Percentiles rank a stretch among this genome's conserved stretches.
phyloP scores from a whole-genome alignment of 2,797 vertebrate species.

The Poeciliopsis paucimaculata region DNA sequence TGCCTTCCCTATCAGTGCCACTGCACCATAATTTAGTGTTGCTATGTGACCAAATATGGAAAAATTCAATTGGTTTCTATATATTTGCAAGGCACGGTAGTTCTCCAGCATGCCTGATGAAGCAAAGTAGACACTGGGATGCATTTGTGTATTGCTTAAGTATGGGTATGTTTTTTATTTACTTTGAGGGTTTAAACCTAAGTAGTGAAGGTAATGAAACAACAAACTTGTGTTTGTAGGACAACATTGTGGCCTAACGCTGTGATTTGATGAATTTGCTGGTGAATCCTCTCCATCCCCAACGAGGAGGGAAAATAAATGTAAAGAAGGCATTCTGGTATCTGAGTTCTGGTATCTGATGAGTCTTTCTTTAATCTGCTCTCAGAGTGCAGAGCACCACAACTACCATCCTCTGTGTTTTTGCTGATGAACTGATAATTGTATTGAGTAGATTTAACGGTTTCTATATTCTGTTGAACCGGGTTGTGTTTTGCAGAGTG shows the following conservation, averaged over 20 bases:
- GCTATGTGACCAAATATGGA: background rate
- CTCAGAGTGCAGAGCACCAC: background rate
- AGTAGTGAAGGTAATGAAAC: background rate
- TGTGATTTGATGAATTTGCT: background rate
- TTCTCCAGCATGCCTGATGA: background rate
- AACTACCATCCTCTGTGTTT: constrained; percentile 31
- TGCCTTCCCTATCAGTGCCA: background rate
- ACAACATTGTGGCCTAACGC: background rate
- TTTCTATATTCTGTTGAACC: constrained; percentile 11
- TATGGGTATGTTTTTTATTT: background rate
- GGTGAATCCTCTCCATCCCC: constrained; percentile 10
- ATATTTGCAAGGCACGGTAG: background rate
- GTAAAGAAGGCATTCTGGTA: constrained; percentile 7
- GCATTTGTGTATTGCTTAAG: background rate
- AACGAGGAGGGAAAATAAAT: constrained; percentile 11
- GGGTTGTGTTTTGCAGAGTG: background rate
- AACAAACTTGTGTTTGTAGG: background rate
- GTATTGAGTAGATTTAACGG: background rate
- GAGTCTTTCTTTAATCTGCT: constrained; percentile 4
- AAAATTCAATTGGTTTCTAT: background rate
- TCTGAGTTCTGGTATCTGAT: constrained; percentile 19
- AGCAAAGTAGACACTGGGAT: background rate
- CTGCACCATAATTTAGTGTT: background rate
- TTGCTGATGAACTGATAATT: constrained; percentile 39
- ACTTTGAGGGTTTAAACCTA: background rate